A percentile compares a stretch with the other conserved stretches of the same genome.
These are phyloP conservation scores for Quadroppia sp. DNA, from an alignment of 2,888 invertebrate species.

Conservation along the genomic window DNA sequence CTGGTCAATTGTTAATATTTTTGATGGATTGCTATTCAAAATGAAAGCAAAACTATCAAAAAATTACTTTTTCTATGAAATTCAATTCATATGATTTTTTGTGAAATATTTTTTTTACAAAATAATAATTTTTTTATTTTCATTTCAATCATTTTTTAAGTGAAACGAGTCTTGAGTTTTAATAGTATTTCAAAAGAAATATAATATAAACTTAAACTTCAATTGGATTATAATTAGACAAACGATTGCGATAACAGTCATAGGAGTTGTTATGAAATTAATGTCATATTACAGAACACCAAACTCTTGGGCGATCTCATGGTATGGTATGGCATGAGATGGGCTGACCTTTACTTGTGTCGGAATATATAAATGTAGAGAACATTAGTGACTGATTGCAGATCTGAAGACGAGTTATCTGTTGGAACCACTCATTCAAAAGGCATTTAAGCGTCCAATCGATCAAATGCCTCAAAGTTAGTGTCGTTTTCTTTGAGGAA, in stretches of 20 bases:
- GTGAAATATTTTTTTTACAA: neutral
- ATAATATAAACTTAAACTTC: neutral
- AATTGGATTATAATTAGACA: slow-evolving; percentile 1
- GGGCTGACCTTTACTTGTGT: neutral
- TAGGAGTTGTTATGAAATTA: neutral
- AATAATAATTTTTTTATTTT: neutral
- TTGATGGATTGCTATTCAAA: neutral
- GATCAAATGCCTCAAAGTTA: neutral
- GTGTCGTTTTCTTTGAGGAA: neutral
- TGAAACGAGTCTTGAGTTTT: neutral
- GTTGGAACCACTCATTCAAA: neutral
- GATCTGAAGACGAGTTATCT: slow-evolving; percentile 10
- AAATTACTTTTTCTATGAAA: neutral
- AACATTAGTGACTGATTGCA: neutral
- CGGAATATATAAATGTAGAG: neutral
- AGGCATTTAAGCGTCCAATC: slow-evolving; percentile 2
- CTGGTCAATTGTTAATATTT: neutral
- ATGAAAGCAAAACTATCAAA: too few relatives aligned
- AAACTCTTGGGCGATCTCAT: neutral
- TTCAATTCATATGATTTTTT: neutral
- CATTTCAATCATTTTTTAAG: neutral
- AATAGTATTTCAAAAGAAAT: too few relatives aligned
- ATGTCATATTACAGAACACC: neutral
- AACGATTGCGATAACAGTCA: neutral
- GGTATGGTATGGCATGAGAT: neutral